A percentile compares a stretch with the other conserved stretches of the same genome.
phyloP scores from a whole-genome alignment of 2,113 vertebrate genomes.

The Varanus komodoensis region DNA sequence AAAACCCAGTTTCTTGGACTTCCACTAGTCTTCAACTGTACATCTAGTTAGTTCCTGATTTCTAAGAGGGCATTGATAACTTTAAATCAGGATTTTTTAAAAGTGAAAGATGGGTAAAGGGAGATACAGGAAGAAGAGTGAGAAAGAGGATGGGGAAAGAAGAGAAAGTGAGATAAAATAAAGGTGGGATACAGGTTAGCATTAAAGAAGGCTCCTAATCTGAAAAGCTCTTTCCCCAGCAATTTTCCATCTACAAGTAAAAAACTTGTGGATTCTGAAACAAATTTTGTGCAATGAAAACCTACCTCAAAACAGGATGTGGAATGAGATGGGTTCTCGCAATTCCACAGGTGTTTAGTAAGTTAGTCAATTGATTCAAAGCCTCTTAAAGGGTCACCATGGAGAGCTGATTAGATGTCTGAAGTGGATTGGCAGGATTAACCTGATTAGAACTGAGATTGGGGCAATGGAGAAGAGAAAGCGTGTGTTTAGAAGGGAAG shows the following conservation, averaged over 20 bases:
- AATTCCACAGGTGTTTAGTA: background rate
- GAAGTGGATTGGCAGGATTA: conserved; percentile 46
- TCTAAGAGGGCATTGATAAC: background rate
- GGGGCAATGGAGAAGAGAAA: background rate
- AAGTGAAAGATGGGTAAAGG: no score
- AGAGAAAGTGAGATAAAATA: background rate
- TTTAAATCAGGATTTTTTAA: background rate
- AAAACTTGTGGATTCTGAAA: conserved; percentile 37
- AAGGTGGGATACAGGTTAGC: background rate
- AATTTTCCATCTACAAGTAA: conserved; percentile 14
- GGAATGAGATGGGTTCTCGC: conserved; percentile 3
- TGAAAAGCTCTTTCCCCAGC: background rate
- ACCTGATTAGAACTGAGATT: conserved; percentile 38
- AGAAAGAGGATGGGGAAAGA: background rate
- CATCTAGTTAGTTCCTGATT: background rate
- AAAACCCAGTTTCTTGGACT: background rate
- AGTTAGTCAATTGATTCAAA: conserved; percentile 25
- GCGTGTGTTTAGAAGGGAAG: background rate
- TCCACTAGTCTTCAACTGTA: background rate
- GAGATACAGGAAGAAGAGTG: no score
- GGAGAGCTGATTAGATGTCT: conserved; percentile 19
- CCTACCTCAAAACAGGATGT: background rate
- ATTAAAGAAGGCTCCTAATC: background rate
- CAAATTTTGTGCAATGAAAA: fast-evolving
- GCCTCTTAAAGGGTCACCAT: background rate